Base-by-base conservation (phyloP, 1,140 invertebrate genomes). In the Belonocnema kinseyi region DNA sequence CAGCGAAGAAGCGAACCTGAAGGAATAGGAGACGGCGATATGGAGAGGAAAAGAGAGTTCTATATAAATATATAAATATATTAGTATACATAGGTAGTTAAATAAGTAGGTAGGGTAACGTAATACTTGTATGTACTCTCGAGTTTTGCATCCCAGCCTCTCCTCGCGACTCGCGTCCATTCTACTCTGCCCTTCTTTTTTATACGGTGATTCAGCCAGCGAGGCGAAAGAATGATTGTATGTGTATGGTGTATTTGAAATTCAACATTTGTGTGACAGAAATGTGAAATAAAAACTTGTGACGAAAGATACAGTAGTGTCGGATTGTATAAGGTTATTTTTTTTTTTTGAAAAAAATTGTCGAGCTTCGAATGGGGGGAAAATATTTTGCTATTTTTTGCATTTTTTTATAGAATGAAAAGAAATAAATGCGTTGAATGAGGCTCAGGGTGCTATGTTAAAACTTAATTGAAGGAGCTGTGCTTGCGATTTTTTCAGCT, bases 1-100 rank as follows among this genome's bases (percentile, higher is more conserved):
- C 7, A 46, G 40, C 40, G 10, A 11, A 46, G 40, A 46, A 46
- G 11, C 52, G 21, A 13, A 16, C 21, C 52, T 54, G 52, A 56
- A 54, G 51, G 19, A 52, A 53, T n/a, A n/a, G 52, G 21, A 14
- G 56, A 71, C 51, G 51, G 61, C 61, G 40, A 66, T 66, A 54
- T 10, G 53, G 17, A 17, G 53, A 54, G 53, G 17, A 54, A 54
- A 17, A 52, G 46, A 75, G 14, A 72, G 17, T 46, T 70, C 50
- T 75, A 66, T 70, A 70, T 72, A 76, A 56, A 72, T 72, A 76
- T 72, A 76, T 72, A 58, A 72, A 76, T 76, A 72, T 76, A 72
- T 76, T 58, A 76, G 72, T 52, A 76, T 66, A 76, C 33, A 54
- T 76, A 76, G 52, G 46, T 72, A 76, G 71, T 52, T 76, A 76